Base-by-base conservation (phyloP, 2,797 vertebrate species). In the Catharus ustulatus region DNA sequence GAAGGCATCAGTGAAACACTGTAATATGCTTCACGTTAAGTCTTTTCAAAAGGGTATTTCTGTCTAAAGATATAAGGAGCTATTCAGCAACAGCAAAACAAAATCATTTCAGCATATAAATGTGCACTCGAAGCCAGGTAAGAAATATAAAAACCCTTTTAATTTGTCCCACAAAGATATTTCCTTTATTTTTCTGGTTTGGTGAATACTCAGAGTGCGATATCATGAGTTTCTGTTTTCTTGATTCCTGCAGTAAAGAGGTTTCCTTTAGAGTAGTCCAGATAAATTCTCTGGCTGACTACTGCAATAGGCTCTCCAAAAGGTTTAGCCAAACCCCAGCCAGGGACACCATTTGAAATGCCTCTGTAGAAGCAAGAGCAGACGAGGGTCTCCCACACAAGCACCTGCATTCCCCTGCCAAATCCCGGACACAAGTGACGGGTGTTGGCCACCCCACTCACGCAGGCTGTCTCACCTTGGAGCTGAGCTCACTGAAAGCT, bases 351-450 rank as follows among this genome's bases (percentile, higher is more conserved):
- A 12, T 42, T 29, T 42, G 21, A 67, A 34, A 22, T 30, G 30
- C 5, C 34, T 51, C 34, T 42, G 19, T 3, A 52, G 40, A 64
- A 63, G 32, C 5, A 23, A 62, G 30, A 64, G 19, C 32, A 69
- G 13, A 57, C 0, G 6, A 32, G 36, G 10, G 1, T 26, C 38
- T 49, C 61, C 2, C 45, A 10, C 26, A 17, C 7, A 15, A 46
- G 43, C 30, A 20, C 4, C 0, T 1, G 7, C 5, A 1, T 5
- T 58, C 4, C 21, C 32, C 38, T 42, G 17, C 36, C 45, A n/a
- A 12, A 63, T 8, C 57, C 24, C 26, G 43, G 26, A 18, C 27
- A 13, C 24, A 22, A 10, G 51, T 40, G 34, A 13, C 12, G 0
- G 46, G 4, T 6, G 19, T 17, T 73, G 43, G 36, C 52, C 43